Percentiles rank a stretch among this genome's conserved stretches.
phyloP scores from a whole-genome alignment of 2,888 invertebrate species.

The Macropis europaea region DNA sequence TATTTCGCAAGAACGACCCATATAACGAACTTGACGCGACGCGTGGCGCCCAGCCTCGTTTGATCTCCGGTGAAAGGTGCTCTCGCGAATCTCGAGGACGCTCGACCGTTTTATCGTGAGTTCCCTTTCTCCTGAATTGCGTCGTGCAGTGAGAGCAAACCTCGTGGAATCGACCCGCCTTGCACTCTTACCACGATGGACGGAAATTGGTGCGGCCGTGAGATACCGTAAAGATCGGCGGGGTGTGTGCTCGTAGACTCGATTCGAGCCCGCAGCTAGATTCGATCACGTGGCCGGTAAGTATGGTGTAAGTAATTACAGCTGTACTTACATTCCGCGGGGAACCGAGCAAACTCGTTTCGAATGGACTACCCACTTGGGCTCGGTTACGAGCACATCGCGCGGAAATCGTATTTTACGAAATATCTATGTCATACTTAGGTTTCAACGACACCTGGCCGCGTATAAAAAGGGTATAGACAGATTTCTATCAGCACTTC shows the following conservation, averaged over 20 bases:
- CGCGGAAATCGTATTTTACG: slow-evolving; percentile 48
- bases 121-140: slow-evolving; percentile 53
- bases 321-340: slow-evolving; percentile 59
- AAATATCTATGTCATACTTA: slow-evolving; percentile 25
- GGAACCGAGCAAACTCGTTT: slow-evolving; percentile 61
- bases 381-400: slow-evolving; percentile 26
- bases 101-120: slow-evolving; percentile 54
- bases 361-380: slow-evolving; percentile 32
- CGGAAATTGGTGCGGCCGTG: slow-evolving; percentile 49
- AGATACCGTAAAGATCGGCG: slow-evolving; percentile 42
- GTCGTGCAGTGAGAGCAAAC: slow-evolving; percentile 19
- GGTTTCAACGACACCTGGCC: slow-evolving; percentile 8
- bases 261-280: slow-evolving; percentile 44
- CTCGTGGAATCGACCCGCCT: slow-evolving; percentile 45
- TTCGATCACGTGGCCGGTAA: slow-evolving; percentile 55
- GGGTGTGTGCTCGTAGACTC: slow-evolving; percentile 18
- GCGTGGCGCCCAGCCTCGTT: slow-evolving; percentile 58
- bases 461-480: neutral
- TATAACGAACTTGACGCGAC: slow-evolving; percentile 65
- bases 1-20: slow-evolving; percentile 64
- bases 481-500: slow-evolving; percentile 44
- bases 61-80: slow-evolving; percentile 60
- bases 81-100: slow-evolving; percentile 60
- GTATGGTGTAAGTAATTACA: slow-evolving; percentile 61
- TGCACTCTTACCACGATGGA: slow-evolving; percentile 28